These are phyloP conservation scores for Mylabris sibirica DNA, from an alignment of 2,888 invertebrate species.

Conservation along the genomic window DNA sequence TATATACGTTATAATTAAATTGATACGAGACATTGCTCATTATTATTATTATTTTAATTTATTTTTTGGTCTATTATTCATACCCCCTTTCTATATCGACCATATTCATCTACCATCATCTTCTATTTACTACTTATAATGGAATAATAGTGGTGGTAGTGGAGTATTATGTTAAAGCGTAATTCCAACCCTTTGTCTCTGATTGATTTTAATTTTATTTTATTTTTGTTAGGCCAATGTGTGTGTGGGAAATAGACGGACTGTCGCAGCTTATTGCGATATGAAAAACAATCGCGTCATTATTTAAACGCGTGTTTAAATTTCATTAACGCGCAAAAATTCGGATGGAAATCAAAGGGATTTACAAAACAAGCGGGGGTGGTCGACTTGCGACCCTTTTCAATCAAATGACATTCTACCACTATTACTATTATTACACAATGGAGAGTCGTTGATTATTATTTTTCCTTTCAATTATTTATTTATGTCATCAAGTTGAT, in stretches of 20 bases:
- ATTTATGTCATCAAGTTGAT: neutral
- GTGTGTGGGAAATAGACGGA: constrained; percentile 36
- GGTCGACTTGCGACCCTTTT: neutral
- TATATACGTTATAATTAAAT: constrained; percentile 59
- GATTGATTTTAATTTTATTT: constrained; percentile 46
- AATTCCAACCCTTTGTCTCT: constrained; percentile 47
- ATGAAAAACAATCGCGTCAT: constrained; percentile 39
- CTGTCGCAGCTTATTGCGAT: constrained; percentile 39
- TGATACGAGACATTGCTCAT: constrained; percentile 55
- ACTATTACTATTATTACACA: neutral
- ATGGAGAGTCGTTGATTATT: too few relatives aligned
- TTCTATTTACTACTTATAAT: neutral
- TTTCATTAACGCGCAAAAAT: constrained; percentile 37
- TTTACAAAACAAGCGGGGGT: constrained; percentile 16
- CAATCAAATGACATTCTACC: neutral
- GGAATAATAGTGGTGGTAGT: too few relatives aligned
- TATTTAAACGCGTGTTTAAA: constrained; percentile 36
- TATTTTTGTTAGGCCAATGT: constrained; percentile 32
- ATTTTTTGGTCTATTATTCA: constrained; percentile 33
- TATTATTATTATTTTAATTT: constrained; percentile 22
- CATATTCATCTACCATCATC: neutral
- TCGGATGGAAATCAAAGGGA: constrained; percentile 29
- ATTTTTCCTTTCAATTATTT: neutral
- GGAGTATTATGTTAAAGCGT: constrained; percentile 35
- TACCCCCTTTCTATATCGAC: neutral